Conservation (phyloP, 2,797 vertebrate genomes). For the Erpetoichthys calabaricus region DNA sequence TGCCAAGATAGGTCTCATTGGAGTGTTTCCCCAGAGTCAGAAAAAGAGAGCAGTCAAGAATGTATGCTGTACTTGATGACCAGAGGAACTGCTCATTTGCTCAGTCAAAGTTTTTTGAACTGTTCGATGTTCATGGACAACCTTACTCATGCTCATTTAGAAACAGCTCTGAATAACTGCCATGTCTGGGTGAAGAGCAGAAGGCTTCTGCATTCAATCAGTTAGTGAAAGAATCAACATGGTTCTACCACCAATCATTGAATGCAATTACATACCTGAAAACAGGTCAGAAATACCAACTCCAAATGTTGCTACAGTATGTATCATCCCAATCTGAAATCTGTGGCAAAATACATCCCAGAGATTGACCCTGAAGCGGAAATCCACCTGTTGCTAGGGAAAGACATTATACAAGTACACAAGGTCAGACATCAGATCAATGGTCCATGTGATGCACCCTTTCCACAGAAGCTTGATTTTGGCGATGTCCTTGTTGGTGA, state of each 20-base stretch:
- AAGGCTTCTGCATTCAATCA: not conserved
- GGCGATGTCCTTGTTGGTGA: not conserved
- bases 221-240: not conserved
- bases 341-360: not conserved
- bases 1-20: no score
- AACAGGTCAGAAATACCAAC: no score
- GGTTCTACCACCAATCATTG: not conserved
- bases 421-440: conserved; percentile 2
- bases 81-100: no score
- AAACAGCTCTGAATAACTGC: not conserved
- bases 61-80: no score
- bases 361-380: not conserved
- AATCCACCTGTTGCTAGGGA: not conserved
- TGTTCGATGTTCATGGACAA: not conserved
- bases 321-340: not conserved
- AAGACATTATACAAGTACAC: conserved; percentile 4
- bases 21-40: no score
- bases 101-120: not conserved
- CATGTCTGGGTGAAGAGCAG: not conserved
- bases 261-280: not conserved
- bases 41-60: no score
- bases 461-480: not conserved
- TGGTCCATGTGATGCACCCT: not conserved
- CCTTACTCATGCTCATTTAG: not conserved
- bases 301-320: not conserved